Evolutionary conservation across 2,888 invertebrate genomes (phyloP).

Genomic region (Nemotelus pantherinus): DNA sequence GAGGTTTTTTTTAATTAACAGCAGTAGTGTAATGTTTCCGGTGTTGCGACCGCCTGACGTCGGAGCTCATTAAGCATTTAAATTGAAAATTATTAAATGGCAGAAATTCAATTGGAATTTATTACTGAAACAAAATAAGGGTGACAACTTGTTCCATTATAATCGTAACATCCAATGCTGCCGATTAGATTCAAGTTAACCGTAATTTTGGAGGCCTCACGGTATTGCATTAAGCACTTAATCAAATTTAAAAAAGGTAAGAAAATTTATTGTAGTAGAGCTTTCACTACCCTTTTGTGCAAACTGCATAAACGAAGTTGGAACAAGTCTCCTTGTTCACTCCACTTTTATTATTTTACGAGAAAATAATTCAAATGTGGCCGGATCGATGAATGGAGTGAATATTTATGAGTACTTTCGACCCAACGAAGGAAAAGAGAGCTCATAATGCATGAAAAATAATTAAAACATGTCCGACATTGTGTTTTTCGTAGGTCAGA

Average conservation of each 20-base stretch:
- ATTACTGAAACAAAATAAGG: too few relatives aligned
- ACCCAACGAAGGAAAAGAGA: neutral
- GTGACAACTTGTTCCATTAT: too few relatives aligned
- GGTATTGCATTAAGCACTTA: too few relatives aligned
- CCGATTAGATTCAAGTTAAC: too few relatives aligned
- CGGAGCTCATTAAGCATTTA: slow-evolving; percentile 47
- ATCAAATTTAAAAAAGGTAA: too few relatives aligned
- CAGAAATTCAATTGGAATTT: neutral
- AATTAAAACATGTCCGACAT: slow-evolving; percentile 51
- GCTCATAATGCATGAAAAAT: slow-evolving; percentile 46
- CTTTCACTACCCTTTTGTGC: too few relatives aligned
- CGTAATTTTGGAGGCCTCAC: too few relatives aligned
- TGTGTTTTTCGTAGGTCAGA: slow-evolving; percentile 50
- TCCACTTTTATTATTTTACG: neutral
- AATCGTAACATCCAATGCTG: too few relatives aligned
- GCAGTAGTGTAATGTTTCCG: slow-evolving; percentile 5
- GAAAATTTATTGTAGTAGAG: too few relatives aligned
- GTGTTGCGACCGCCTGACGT: neutral
- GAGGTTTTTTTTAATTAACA: slow-evolving; percentile 24
- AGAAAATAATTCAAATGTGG: slow-evolving; percentile 49
- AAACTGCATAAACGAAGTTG: too few relatives aligned
- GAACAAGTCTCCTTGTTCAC: too few relatives aligned
- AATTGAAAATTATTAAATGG: slow-evolving; percentile 47
- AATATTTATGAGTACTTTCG: slow-evolving; percentile 22
- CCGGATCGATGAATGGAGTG: neutral